phyloP scores from a whole-genome alignment of 2,888 invertebrate species.

The Archaeoteleia sp. region DNA sequence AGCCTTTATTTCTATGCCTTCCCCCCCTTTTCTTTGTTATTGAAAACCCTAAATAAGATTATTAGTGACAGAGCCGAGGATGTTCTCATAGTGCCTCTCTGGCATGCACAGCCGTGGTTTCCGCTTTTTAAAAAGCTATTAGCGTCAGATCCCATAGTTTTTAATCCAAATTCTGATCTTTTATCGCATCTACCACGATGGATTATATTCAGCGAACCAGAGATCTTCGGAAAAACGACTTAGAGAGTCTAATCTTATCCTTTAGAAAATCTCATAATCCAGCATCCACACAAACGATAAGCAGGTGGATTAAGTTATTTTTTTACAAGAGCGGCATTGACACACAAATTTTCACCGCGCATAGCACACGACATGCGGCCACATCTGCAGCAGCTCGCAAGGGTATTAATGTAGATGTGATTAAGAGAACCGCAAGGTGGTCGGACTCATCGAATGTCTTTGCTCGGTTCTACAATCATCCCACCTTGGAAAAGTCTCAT shows the following conservation, averaged over 20 bases:
- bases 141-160: conserved; percentile 40
- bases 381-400: too few relatives aligned
- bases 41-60: conserved; percentile 38
- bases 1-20: conserved; percentile 58
- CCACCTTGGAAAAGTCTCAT: too few relatives aligned
- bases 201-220: conserved; percentile 2
- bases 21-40: conserved; percentile 29
- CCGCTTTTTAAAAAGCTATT: conserved; percentile 55
- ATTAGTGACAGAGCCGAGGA: conserved; percentile 53
- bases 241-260: neutral
- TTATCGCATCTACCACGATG: too few relatives aligned
- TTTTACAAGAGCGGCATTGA: conserved; percentile 2
- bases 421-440: too few relatives aligned
- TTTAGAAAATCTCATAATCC: conserved; percentile 17
- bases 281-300: conserved; percentile 1
- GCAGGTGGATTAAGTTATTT: conserved; percentile 1
- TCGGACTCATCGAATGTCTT: too few relatives aligned
- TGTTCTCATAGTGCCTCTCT: conserved; percentile 48
- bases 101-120: conserved; percentile 62
- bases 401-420: too few relatives aligned
- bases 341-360: neutral
- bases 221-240: too few relatives aligned
- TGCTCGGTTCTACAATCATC: too few relatives aligned
- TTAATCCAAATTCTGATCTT: conserved; percentile 33
- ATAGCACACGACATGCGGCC: neutral